Conservation (phyloP, 2,888 invertebrate species). For the Tiliacea aurago region DNA sequence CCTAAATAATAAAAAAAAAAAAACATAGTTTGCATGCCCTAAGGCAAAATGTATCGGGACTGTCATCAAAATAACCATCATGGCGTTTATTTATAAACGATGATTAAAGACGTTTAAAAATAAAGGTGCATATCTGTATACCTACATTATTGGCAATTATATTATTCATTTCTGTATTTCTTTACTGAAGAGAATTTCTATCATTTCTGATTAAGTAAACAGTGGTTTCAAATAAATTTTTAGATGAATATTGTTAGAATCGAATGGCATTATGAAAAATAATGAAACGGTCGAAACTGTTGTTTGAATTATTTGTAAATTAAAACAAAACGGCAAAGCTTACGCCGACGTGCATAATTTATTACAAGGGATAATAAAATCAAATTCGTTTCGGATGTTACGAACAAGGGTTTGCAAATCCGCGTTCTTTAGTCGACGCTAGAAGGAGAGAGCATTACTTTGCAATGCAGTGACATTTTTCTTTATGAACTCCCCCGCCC, state of each 20-base stretch:
- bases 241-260: not conserved
- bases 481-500: conserved; percentile 83
- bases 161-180: no score
- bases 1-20: no score
- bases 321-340: conserved; percentile 11
- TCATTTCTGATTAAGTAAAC: not conserved
- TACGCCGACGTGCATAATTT: conserved; percentile 27
- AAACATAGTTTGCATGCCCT: no score
- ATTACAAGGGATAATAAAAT: conserved; percentile 23
- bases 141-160: no score
- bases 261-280: not conserved
- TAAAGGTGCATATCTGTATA: no score
- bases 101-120: no score
- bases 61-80: no score
- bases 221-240: not conserved
- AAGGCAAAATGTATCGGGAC: no score
- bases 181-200: not conserved
- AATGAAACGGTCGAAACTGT: not conserved
- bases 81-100: no score
- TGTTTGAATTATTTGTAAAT: conserved; percentile 5
- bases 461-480: conserved; percentile 86
- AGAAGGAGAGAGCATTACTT: conserved; percentile 81
- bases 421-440: conserved; percentile 63
- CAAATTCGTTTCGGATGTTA: conserved; percentile 47
- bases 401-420: conserved; percentile 60